A percentile compares a stretch with the other conserved stretches of the same genome.
These are phyloP conservation scores for Bradypodion pumilum DNA, from an alignment of 2,797 vertebrate species.

Conservation along the genomic window DNA sequence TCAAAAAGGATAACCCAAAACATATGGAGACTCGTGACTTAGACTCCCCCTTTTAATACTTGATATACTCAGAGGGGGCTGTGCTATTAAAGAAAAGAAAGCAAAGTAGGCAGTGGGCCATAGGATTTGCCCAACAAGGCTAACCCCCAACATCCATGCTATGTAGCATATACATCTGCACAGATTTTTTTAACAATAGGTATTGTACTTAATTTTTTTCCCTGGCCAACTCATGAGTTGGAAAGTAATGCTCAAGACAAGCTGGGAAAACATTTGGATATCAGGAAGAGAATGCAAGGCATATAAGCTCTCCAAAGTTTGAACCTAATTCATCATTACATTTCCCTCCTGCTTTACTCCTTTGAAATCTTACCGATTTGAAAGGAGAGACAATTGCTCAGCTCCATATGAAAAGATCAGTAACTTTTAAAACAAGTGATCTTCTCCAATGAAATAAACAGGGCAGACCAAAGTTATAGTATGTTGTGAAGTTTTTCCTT, in stretches of 20 bases:
- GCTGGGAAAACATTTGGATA: not conserved
- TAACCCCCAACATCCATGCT: not conserved
- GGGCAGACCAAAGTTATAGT: not conserved
- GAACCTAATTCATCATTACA: slow-evolving; percentile 17
- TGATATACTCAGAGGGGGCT: not conserved
- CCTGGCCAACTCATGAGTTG: not conserved
- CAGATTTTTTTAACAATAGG: not conserved
- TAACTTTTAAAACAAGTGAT: not conserved
- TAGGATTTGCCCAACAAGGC: not conserved
- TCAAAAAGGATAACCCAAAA: not conserved
- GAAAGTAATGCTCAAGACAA: not conserved
- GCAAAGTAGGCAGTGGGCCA: not conserved
- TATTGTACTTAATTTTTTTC: not conserved
- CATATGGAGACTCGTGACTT: no score
- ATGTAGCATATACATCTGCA: not conserved
- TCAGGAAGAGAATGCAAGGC: not conserved
- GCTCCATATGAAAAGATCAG: not conserved
- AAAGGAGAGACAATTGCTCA: not conserved
- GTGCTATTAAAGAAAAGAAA: not conserved
- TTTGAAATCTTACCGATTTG: not conserved
- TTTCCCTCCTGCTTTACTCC: not conserved
- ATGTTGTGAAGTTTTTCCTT: not conserved
- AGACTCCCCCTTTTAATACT: not conserved
- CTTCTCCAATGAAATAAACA: slow-evolving; percentile 8
- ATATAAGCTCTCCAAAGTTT: not conserved